These are phyloP conservation scores for Leptatherina wallacei DNA, from an alignment of 2,797 vertebrate species.

Conservation along the genomic window DNA sequence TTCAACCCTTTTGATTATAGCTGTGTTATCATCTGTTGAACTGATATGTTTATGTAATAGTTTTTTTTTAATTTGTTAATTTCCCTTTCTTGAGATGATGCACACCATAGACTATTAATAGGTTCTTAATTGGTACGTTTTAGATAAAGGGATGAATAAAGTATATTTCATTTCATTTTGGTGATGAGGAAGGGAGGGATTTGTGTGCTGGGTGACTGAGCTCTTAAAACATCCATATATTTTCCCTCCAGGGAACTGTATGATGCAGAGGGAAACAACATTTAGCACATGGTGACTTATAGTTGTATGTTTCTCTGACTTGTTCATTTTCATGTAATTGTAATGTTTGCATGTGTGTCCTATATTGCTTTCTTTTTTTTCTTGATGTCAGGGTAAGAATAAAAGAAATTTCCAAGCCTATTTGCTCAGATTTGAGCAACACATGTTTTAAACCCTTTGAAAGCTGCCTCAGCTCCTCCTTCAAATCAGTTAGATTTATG, in stretches of 20 bases:
- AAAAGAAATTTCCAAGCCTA: slow-evolving; percentile 7
- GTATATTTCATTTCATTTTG: slow-evolving; percentile 15
- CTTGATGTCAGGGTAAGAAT: slow-evolving; percentile 28
- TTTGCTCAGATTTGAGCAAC: slow-evolving; percentile 51
- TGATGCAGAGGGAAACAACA: slow-evolving; percentile 37
- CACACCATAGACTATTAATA: slow-evolving; percentile 73
- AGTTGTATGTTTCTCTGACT: slow-evolving; percentile 11
- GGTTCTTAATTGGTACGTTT: slow-evolving; percentile 82
- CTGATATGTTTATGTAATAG: slow-evolving; percentile 33
- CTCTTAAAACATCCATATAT: slow-evolving; percentile 48
- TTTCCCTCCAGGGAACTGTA: slow-evolving; percentile 34
- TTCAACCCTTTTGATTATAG: slow-evolving; percentile 27
- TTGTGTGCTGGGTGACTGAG: slow-evolving; percentile 46
- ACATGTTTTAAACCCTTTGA: slow-evolving; percentile 68
- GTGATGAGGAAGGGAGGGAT: slow-evolving; percentile 73
- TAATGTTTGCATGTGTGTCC: slow-evolving; percentile 26
- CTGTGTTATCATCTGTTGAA: slow-evolving; percentile 52
- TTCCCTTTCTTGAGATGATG: slow-evolving; percentile 43
- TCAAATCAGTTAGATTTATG: slow-evolving; percentile 74
- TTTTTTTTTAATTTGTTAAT: slow-evolving; percentile 30
- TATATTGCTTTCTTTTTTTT: slow-evolving; percentile 40
- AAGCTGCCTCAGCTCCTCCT: slow-evolving; percentile 75
- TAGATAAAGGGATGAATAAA: too few species aligned
- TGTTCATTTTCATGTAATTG: slow-evolving; percentile 20
- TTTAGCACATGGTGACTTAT: slow-evolving; percentile 20